Base-by-base conservation (phyloP, 2,113 vertebrate genomes). In the Apodemus speciosus region DNA sequence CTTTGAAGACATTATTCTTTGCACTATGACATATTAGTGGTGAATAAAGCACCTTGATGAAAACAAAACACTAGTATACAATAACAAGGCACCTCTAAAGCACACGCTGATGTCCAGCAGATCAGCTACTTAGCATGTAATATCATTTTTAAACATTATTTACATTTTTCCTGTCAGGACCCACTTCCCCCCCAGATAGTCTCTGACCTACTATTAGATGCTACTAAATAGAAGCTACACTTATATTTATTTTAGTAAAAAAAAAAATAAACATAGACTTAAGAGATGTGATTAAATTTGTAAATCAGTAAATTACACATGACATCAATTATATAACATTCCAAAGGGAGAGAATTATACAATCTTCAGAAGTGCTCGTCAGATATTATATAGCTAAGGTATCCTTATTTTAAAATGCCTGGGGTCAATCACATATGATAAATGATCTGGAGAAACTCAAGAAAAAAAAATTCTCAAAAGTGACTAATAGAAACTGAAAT, bases 31-130 rank as follows among this genome's bases (percentile, higher is more conserved):
- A 87, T 16, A 40, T 27, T 75, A 85, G 18, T 85, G 40, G 35
- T 79, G 32, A 91, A 89, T 35, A 88, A 85, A 92, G 7, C 30
- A 93, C 32, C 73, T 80, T 58, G 79, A 75, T 83, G 23, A 97
- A 95, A 80, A 84, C 27, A 79, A 69, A 94, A 76, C 16, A 89
- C 56, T 89, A 49, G 49, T 51, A 77, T 32, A 32, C 89, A 94
- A 83, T 92, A 86, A 95, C 43, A 96, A 80, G 94, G 71, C 18
- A 95, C 11, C 88, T 88, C 25, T 53, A 91, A 85, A 77, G 68
- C 20, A 88, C 30, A 62, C 35, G 83, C 46, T 93, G 88, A 84
- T 85, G 66, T 27, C 58, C 35, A 88, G 8, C 6, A 66, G 23
- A 88, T 88, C 80, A 62, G 60, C 68, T 76, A 64, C 25, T 84